Base-by-base conservation (phyloP, 92 coral and sea anemone species). In the Virgularia gustaviana region DNA sequence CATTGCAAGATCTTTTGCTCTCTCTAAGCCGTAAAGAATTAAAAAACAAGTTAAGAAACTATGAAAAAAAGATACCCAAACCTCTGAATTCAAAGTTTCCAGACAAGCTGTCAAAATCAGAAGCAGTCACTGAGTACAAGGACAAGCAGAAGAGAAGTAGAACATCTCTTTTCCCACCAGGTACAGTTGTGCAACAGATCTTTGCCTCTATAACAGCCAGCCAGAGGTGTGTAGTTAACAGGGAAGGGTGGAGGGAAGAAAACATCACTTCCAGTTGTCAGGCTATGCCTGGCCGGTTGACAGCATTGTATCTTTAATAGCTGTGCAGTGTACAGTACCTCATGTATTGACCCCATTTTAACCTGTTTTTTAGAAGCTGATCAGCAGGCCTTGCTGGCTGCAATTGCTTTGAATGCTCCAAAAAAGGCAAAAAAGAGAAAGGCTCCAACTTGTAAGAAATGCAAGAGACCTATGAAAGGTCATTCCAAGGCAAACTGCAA, bases 71-170 rank as follows among this genome's bases (percentile, higher is more conserved):
- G 30, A 28, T 49, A 2, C 77, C 81, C 1, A 39, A 57, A 25
- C 81, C 81, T 20, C 19, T 65, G 16, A 53, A 72, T 41, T 35
- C 73, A 20, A 13, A 47, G 11, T 72, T 72, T 36, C 78, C 78
- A 13, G 73, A 72, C 15, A 34, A 70, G 42, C 15, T 5, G 32
- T 22, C 47, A 18, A 53, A 35, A 37, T 49, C 12, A 0, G 78
- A 72, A 15, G 70, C 70, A 23, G 59, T 72, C 13, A 54, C 34
- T 18, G 58, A 72, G 22, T 58, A 62, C 70, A 70, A 16, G 9
- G 36, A 70, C n/a, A n/a, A n/a, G n/a, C n/a, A n/a, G n/a, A n/a
- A n/a, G n/a, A n/a, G n/a, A n/a, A n/a, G n/a, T n/a, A n/a, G n/a
- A n/a, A 47, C 55, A 2, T 25, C 55, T 25, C 55, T 47, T 47